Evolutionary conservation across 2,113 vertebrate species (phyloP).

Genomic region (Tragelaphus buxtoni): DNA sequence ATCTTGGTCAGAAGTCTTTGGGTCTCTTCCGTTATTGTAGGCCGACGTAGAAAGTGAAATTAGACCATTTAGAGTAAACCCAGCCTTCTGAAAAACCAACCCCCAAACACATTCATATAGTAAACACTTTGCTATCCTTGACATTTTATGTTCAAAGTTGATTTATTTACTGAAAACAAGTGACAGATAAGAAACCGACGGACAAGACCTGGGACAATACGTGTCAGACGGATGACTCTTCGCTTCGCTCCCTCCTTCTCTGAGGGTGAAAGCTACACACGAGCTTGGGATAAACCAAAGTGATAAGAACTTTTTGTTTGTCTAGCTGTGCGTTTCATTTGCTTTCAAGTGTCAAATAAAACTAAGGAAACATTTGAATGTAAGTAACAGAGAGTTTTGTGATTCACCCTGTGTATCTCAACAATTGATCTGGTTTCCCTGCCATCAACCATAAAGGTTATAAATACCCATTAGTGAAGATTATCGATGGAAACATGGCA

Average conservation of each 20-base stretch:
- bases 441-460: neutral
- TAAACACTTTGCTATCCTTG: neutral
- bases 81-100: neutral
- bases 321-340: neutral
- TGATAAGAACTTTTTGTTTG: neutral
- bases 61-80: neutral
- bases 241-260: fast-evolving
- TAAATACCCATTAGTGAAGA: neutral
- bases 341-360: neutral
- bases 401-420: neutral
- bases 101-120: neutral
- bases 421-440: fast-evolving
- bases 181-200: neutral
- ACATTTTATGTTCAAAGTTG: neutral
- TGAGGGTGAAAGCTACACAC: neutral
- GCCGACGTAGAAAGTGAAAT: neutral
- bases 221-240: neutral
- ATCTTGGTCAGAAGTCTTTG: neutral
- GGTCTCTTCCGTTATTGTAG: neutral
- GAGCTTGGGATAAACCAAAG: neutral
- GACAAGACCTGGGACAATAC: neutral
- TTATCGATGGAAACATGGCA: neutral
- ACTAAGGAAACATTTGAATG: neutral
- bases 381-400: neutral
- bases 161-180: neutral